Percentiles rank a stretch among this genome's conserved stretches.
Evolutionary conservation across 35 echinoderm and acorn worm genomes (phyloP).

Genomic region (Heliocidaris erythrogramma): DNA sequence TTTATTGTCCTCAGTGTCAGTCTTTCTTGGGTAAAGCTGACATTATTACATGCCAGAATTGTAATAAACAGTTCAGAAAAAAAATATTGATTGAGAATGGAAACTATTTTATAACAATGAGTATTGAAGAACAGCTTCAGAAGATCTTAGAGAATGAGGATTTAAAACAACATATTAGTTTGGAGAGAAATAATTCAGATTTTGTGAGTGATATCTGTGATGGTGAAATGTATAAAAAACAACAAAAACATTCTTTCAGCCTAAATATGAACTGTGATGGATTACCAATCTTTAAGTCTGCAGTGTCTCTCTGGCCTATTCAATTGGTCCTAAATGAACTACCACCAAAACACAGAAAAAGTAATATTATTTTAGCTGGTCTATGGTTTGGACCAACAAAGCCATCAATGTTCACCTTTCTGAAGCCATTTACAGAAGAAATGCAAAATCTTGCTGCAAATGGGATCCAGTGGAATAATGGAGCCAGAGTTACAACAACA

Average conservation of each 20-base stretch:
- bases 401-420: not conserved
- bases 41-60: too few species aligned
- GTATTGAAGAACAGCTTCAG: not conserved
- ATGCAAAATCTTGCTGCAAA: not conserved
- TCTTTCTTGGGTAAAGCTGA: too few species aligned
- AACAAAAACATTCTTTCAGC: not conserved
- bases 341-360: not conserved
- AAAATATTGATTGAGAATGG: slow-evolving; percentile 10
- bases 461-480: not conserved
- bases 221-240: not conserved
- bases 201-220: slow-evolving; percentile 7
- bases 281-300: not conserved
- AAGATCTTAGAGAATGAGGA: not conserved
- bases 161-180: not conserved
- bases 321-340: not conserved
- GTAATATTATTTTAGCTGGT: slow-evolving; percentile 5
- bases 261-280: slow-evolving; percentile 22
- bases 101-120: slow-evolving; percentile 7
- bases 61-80: too few species aligned
- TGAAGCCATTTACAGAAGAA: slow-evolving; percentile 22
- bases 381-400: slow-evolving; percentile 43
- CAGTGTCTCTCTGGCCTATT: not conserved
- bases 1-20: too few species aligned
- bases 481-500: not conserved
- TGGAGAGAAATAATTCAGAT: not conserved